Evolutionary conservation across 1,140 invertebrate species (phyloP), one percentile per base, ranked within the genome.

Genomic region (Caenorhabditis latens): DNA sequence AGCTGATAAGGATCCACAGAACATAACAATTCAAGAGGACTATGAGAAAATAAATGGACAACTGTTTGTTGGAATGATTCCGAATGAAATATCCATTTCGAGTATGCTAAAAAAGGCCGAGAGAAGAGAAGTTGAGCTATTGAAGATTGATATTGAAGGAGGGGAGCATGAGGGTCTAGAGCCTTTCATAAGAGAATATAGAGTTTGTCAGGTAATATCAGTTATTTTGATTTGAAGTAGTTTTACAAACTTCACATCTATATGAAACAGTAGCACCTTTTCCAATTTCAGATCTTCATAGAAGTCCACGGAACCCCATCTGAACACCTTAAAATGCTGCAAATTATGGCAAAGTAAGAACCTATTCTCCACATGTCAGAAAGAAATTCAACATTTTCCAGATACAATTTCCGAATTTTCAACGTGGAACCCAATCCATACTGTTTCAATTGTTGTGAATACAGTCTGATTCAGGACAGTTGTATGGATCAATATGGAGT

Each of bases 31-130:
- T 0, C 21, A 32, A 24, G 9, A 42, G 43, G 3, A 8, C 11
- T 53, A 58, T 61, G 43, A 84, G 19, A 58, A 24, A 32, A 83
- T 57, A 32, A 24, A 14, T 32, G 48, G 79, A 32, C 4, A 42
- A 43, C 6, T 57, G 14, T 84, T 84, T 21, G 42, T 84, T 57
- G 50, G 57, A 84, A 61, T 57, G 43, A 84, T 84, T 19, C 53
- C 83, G 16, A 32, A 46, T 9, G n/a, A 42, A 5, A n/a, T 84
- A 6, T 42, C n/a, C 8, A 61, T 84, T 40, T 32, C 83, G 8
- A 5, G 9, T 40, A 84, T 84, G 9, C 55, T 63, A 3, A 6
- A 48, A 63, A 58, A 84, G 11, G 14, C 9, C 14, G 55, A 57
- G 13, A 8, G 55, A 43, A 55, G 24, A 32, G 83, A 46, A 13